Evolutionary conservation across 2,797 vertebrate genomes (phyloP).

Genomic region (Xiphophorus birchmanni): DNA sequence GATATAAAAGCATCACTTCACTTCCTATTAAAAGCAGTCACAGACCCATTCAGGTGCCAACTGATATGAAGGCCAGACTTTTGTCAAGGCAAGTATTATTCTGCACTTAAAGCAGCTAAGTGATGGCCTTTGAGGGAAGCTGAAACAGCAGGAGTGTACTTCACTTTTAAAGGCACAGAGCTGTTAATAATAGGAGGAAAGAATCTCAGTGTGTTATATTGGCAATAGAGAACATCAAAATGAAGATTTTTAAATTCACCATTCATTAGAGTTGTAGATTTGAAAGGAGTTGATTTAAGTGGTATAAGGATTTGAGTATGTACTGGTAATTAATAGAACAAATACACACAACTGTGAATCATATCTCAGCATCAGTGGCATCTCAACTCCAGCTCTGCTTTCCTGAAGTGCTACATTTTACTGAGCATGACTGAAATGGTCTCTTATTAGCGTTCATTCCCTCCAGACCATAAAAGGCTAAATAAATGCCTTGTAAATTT

Average conservation of each 20-base stretch:
- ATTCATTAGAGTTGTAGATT: constrained; percentile 56
- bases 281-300: constrained; percentile 86
- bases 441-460: constrained; percentile 28
- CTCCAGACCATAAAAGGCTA: constrained; percentile 5
- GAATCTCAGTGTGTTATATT: constrained; percentile 90
- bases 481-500: constrained; percentile 24
- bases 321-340: constrained; percentile 86
- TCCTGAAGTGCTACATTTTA: constrained; percentile 32
- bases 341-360: constrained; percentile 80
- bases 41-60: constrained; percentile 92
- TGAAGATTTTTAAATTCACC: constrained; percentile 74
- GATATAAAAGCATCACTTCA: not conserved
- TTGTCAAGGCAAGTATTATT: constrained; percentile 97
- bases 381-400: constrained; percentile 25
- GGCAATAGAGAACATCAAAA: constrained; percentile 91
- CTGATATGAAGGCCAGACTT: constrained; percentile 92
- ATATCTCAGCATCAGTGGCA: constrained; percentile 40
- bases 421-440: constrained; percentile 27
- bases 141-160: constrained; percentile 86
- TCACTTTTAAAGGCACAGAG: constrained; percentile 92
- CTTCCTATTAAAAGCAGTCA: constrained; percentile 88
- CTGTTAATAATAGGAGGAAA: constrained; percentile 89
- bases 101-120: constrained; percentile 92
- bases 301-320: constrained; percentile 84
- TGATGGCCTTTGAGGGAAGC: constrained; percentile 90